Evolutionary conservation across 2,888 invertebrate genomes (phyloP), one percentile per base, ranked within the genome.

Genomic region (Rosalia funebris): DNA sequence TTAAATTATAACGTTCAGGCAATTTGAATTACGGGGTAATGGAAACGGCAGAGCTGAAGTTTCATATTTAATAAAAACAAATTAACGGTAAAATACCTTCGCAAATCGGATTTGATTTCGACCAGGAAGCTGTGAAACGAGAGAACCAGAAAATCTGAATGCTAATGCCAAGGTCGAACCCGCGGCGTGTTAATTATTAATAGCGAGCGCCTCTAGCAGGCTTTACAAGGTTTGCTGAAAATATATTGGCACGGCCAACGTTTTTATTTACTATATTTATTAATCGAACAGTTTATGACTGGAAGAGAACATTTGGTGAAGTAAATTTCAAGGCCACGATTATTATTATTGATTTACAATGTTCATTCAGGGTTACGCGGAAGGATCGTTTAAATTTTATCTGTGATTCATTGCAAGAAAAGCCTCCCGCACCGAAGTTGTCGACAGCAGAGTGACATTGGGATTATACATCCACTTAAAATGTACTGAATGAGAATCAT

Each of bases 131-230:
- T 39, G 36, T 53, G 52, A 57, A 65, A 47, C 59, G 59, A 53
- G 20, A 45, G 60, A 64, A 64, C 55, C 53, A 57, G 53, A 53
- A 65, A 68, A 62, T 42, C 58, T 67, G 56, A 66, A 69, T 63
- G 63, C 68, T 71, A 72, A 72, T 72, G 73, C 68, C 73, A 73
- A 70, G 73, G 73, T 59, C 65, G 41, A 56, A 52, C 4, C 37
- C 50, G 25, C 32, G 46, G 16, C 17, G 34, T 41, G 47, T 36
- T 52, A 25, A 50, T 60, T 56, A 60, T 60, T 56, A 47, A 53
- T 58, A 54, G 54, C 19, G 37, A 45, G 32, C 7, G 25, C 25
- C 36, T 34, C 14, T 16, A 44, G 34, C 17, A 44, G 34, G 34
- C 44, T 44, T 20, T 44, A 54, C 54, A 54, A 54, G 45, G 42